phyloP scores from a whole-genome alignment of 2,113 vertebrate species.

The Bucco capensis region DNA sequence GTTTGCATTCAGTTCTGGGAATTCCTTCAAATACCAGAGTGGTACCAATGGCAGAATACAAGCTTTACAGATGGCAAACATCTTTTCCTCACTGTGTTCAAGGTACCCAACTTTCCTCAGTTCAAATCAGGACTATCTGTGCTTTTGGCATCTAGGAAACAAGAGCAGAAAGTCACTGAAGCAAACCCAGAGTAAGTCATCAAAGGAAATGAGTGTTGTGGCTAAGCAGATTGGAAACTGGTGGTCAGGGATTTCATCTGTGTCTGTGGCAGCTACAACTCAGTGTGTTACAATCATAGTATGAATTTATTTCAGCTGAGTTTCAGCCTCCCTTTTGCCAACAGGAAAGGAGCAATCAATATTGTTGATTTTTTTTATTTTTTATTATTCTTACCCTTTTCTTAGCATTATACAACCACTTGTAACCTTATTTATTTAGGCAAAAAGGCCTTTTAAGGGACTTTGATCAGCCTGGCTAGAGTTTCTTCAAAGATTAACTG shows the following conservation, averaged over 20 bases:
- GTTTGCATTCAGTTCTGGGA: not conserved
- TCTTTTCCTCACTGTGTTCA: no score
- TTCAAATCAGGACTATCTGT: not conserved
- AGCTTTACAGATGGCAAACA: not conserved
- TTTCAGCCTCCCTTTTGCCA: not conserved
- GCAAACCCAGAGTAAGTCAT: not conserved
- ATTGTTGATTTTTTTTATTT: not conserved
- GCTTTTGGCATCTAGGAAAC: not conserved
- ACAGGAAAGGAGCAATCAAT: not conserved
- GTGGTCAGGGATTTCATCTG: not conserved
- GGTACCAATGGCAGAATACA: not conserved
- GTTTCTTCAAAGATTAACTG: conserved; percentile 72
- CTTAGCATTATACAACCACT: conserved; percentile 9
- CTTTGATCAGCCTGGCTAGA: conserved; percentile 64
- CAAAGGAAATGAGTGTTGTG: not conserved
- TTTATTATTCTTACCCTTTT: conserved; percentile 6
- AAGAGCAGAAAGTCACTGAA: not conserved
- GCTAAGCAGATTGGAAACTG: not conserved
- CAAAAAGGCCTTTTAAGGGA: conserved; percentile 58
- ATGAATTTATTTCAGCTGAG: not conserved
- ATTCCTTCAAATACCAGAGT: not conserved
- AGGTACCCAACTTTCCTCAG: not conserved
- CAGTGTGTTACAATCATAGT: not conserved
- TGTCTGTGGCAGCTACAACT: not conserved
- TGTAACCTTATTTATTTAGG: conserved; percentile 57